phyloP scores from a whole-genome alignment of 1,140 invertebrate species.

The Delia radicum region DNA sequence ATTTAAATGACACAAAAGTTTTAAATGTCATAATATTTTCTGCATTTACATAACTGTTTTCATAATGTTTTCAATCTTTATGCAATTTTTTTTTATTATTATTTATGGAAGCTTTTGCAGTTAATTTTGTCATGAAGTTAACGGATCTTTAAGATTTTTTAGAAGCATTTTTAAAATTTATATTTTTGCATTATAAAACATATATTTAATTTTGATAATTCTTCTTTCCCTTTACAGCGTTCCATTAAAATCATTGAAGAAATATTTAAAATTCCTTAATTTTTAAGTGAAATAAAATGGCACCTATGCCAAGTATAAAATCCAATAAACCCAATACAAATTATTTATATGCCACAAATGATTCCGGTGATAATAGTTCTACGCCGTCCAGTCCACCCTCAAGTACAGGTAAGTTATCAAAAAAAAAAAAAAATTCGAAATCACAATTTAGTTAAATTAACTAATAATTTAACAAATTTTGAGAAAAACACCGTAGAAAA shows the following conservation, averaged over 20 bases:
- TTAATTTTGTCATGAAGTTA: too few relatives aligned
- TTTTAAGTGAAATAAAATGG: conserved; percentile 35
- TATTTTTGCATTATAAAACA: background rate
- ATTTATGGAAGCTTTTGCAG: too few relatives aligned
- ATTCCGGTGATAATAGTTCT: conserved; percentile 48
- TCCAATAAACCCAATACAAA: conserved; percentile 42
- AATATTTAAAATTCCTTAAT: background rate
- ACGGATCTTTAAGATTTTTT: too few relatives aligned
- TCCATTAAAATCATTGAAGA: too few relatives aligned
- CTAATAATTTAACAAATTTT: too few relatives aligned
- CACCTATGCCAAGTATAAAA: conserved; percentile 51
- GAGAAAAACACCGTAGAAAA: background rate
- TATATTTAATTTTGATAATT: background rate
- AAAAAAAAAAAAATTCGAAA: too few relatives aligned
- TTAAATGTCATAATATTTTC: too few relatives aligned
- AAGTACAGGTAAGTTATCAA: conserved; percentile 47
- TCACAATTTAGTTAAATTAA: too few relatives aligned
- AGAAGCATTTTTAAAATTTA: background rate
- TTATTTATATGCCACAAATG: conserved; percentile 41
- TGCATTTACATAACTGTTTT: too few relatives aligned
- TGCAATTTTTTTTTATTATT: too few relatives aligned
- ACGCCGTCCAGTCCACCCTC: conserved; percentile 52
- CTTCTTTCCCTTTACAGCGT: background rate
- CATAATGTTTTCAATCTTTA: too few relatives aligned
- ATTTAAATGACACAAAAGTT: too few relatives aligned